Percentiles rank a stretch among this genome's conserved stretches.
Evolutionary conservation across 1,140 invertebrate genomes (phyloP).

Genomic region (Telenomus remus): DNA sequence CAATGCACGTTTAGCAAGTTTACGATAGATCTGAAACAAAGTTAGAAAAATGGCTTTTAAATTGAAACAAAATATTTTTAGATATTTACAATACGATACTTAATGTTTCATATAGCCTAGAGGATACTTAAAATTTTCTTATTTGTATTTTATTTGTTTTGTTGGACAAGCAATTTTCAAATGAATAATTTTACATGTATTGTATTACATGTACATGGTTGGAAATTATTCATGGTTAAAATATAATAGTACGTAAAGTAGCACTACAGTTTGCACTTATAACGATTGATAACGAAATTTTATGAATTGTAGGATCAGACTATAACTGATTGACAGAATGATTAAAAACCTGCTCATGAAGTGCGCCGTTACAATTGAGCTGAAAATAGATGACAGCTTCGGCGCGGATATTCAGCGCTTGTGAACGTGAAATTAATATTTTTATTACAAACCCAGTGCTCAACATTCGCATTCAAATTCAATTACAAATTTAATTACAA

Average conservation of each 20-base stretch:
- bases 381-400: conserved; percentile 18
- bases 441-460: conserved; percentile 3
- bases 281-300: conserved; percentile 20
- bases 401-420: background rate
- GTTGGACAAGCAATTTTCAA: too few relatives aligned
- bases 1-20: conserved; percentile 5
- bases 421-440: conserved; percentile 10
- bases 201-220: too few relatives aligned
- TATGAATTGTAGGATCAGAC: conserved; percentile 1
- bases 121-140: too few relatives aligned
- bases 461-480: conserved; percentile 3
- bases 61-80: too few relatives aligned
- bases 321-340: conserved; percentile 24
- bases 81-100: too few relatives aligned
- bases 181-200: too few relatives aligned
- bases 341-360: conserved; percentile 25
- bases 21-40: too few relatives aligned
- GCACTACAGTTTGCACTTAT: background rate
- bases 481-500: conserved; percentile 11
- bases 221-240: too few relatives aligned
- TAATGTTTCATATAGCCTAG: too few relatives aligned
- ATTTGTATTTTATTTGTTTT: too few relatives aligned
- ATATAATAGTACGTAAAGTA: too few relatives aligned
- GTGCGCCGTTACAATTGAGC: conserved; percentile 9
- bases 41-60: too few relatives aligned